Percentiles rank a stretch among this genome's conserved stretches.
phyloP scores from a whole-genome alignment of 35 echinoderm and acorn worm species.

The Amphiura filiformis region DNA sequence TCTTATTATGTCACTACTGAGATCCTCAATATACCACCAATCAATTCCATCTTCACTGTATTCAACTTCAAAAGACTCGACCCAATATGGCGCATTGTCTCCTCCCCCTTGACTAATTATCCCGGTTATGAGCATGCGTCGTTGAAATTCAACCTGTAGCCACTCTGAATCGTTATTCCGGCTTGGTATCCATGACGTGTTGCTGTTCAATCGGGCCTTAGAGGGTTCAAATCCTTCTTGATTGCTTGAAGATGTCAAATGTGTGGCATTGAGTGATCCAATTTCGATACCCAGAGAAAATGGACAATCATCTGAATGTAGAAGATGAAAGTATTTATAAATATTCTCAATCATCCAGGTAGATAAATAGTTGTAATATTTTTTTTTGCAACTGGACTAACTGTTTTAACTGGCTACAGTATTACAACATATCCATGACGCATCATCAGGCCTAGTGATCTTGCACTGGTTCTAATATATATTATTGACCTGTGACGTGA shows the following conservation, averaged over 20 bases:
- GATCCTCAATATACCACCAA: background rate
- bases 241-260: constrained; percentile 6
- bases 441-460: too few relatives aligned
- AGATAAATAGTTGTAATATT: too few relatives aligned
- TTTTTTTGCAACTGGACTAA: background rate
- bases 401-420: too few relatives aligned
- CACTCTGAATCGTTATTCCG: background rate
- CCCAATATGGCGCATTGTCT: constrained; percentile 16
- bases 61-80: background rate
- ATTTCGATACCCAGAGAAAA: background rate
- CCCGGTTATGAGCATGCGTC: constrained; percentile 10
- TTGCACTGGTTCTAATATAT: too few relatives aligned
- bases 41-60: background rate
- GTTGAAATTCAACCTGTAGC: background rate
- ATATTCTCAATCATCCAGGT: background rate
- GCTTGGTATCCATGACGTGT: background rate
- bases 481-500: too few relatives aligned
- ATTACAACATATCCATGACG: too few relatives aligned
- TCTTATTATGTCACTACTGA: too few relatives aligned
- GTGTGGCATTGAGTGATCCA: background rate
- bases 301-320: constrained; percentile 10
- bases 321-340: background rate
- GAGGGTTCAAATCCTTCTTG: background rate
- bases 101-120: constrained; percentile 9
- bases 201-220: background rate